Evolutionary conservation across 2,888 invertebrate genomes (phyloP), one percentile per base, ranked within the genome.

Genomic region (Trichogramma evanescens): DNA sequence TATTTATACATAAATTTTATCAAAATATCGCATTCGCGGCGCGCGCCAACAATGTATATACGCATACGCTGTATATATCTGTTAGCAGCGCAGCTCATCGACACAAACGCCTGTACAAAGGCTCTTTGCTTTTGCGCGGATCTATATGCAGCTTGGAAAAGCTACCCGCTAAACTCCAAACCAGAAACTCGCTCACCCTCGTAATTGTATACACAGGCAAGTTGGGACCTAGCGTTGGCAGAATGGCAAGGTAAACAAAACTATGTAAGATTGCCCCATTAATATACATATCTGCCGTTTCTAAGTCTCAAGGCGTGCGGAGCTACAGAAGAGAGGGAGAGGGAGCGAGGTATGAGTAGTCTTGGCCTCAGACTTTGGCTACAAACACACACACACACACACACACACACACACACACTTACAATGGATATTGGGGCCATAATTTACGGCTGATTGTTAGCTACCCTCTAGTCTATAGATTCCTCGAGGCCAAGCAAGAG

Each of bases 181-280:
- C 59, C 58, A 56, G 59, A 49, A 55, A 41, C 48, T 63, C 50
- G 48, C 49, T n/a, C 46, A 48, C 53, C 4, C 41, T 49, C 73
- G 76, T 75, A 76, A 76, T 76, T 76, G 76, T 76, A 75, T 75
- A 76, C 75, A 74, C 70, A 73, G 70, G 70, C 65, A 69, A 48
- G 48, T 45, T 48, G 48, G 4, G 52, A 4, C 6, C 49, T 26
- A 7, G 51, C 50, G 39, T 46, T 58, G 50, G 46, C 57, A 64
- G 64, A 77, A 77, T 77, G 75, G 77, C 76, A 77, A 77, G 76
- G 77, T 78, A 78, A 78, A 78, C 77, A 78, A 77, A 78, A 78
- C 77, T 78, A 78, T 77, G 77, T 78, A 78, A 78, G 77, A 78
- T 78, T 77, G 77, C 72, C 77, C 77, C 77, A 78, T 78, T 78